Percentiles rank a stretch among this genome's conserved stretches.
Conservation (phyloP, 2,888 invertebrate species). For the Pogonocherus hispidulus region DNA sequence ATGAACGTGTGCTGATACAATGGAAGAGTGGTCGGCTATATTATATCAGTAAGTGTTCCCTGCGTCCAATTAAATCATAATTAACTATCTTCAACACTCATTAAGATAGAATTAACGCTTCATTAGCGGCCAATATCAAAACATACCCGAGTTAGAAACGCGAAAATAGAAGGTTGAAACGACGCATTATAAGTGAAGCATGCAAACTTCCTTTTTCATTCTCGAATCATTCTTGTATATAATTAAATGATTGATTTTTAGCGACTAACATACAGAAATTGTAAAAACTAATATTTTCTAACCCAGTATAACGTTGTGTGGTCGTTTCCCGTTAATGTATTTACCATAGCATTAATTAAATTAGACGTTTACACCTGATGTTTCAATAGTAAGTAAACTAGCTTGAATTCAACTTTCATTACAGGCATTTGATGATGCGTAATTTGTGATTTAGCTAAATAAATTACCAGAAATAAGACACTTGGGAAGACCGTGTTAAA, state of each 20-base stretch:
- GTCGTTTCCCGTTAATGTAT: constrained; percentile 38
- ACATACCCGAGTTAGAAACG: constrained; percentile 27
- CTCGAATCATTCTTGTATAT: constrained; percentile 26
- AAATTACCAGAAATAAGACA: too few relatives aligned
- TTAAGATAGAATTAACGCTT: constrained; percentile 30
- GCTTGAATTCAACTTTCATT: constrained; percentile 1
- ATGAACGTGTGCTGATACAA: too few relatives aligned
- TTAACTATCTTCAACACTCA: constrained; percentile 21
- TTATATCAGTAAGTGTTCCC: neutral
- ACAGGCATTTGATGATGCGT: neutral
- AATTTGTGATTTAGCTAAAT: neutral
- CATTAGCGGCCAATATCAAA: constrained; percentile 33
- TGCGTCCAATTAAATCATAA: constrained; percentile 27
- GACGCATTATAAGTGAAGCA: constrained; percentile 18
- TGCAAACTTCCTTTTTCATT: constrained; percentile 33
- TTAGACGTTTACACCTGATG: constrained; percentile 29
- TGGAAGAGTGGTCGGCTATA: neutral
- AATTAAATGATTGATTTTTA: constrained; percentile 41
- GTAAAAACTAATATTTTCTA: constrained; percentile 36
- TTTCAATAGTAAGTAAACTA: constrained; percentile 13
- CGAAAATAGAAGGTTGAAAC: constrained; percentile 22
- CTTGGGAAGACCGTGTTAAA: too few relatives aligned
- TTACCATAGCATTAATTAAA: constrained; percentile 29
- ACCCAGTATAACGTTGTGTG: constrained; percentile 40
- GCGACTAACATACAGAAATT: constrained; percentile 31